These are phyloP conservation scores for Chanos chanos DNA, from an alignment of 2,797 vertebrate genomes.

Conservation along the genomic window DNA sequence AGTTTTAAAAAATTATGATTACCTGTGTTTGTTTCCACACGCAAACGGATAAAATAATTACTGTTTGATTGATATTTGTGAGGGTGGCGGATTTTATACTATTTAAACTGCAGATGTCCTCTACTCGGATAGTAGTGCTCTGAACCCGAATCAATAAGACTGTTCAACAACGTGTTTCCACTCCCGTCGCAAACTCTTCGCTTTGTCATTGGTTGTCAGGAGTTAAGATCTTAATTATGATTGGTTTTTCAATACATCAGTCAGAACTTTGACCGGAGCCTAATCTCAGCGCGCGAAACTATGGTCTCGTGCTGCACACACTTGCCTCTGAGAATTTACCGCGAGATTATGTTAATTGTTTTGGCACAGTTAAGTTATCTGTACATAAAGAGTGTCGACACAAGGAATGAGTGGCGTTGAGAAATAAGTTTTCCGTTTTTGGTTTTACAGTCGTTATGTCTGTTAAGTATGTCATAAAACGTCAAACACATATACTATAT, in stretches of 20 bases:
- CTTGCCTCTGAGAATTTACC: slow-evolving; percentile 47
- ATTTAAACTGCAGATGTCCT: slow-evolving; percentile 46
- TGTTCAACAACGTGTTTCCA: slow-evolving; percentile 74
- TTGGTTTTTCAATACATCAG: slow-evolving; percentile 52
- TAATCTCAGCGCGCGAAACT: slow-evolving; percentile 78
- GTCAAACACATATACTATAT: too few relatives aligned
- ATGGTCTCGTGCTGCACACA: slow-evolving; percentile 68
- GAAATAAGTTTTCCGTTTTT: too few relatives aligned
- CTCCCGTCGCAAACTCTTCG: slow-evolving; percentile 51
- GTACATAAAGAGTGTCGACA: not conserved
- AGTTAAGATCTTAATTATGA: not conserved
- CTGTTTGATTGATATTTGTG: slow-evolving; percentile 43
- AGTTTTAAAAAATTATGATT: slow-evolving; percentile 30
- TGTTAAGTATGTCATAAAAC: too few relatives aligned
- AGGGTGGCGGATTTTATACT: slow-evolving; percentile 44
- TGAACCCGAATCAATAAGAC: slow-evolving; percentile 70
- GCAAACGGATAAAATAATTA: slow-evolving; percentile 48
- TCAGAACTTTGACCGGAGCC: slow-evolving; percentile 60
- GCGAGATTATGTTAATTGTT: slow-evolving; percentile 61
- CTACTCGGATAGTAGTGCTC: slow-evolving; percentile 47
- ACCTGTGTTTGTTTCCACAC: slow-evolving; percentile 62
- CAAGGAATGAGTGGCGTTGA: too few relatives aligned
- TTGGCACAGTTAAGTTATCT: not conserved
- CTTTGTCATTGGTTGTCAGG: slow-evolving; percentile 47
- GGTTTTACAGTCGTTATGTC: too few relatives aligned